phyloP scores from a whole-genome alignment of 1,140 invertebrate genomes.

The Hermetia illucens region DNA sequence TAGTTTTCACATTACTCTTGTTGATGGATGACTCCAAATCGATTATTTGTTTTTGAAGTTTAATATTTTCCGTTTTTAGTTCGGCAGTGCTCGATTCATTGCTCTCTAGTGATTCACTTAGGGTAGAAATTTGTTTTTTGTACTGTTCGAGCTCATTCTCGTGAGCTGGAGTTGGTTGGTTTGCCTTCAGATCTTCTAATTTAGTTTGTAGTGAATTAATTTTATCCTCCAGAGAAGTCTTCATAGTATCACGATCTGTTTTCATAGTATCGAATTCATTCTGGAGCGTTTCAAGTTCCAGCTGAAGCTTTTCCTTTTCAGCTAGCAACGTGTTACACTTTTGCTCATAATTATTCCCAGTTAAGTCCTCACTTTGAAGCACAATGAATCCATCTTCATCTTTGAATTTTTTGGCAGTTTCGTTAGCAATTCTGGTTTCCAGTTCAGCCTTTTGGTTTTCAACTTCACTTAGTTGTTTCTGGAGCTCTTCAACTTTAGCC shows the following conservation, averaged over 20 bases:
- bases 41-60: slow-evolving; percentile 2
- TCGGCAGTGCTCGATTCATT: slow-evolving; percentile 2
- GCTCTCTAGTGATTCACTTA: too few species aligned
- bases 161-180: background rate
- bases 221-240: slow-evolving; percentile 34
- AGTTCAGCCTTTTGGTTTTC: background rate
- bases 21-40: slow-evolving; percentile 4
- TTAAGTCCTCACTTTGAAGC: background rate
- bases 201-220: slow-evolving; percentile 30
- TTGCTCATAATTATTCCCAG: slow-evolving; percentile 15
- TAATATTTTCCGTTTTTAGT: slow-evolving; percentile 4
- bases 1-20: background rate
- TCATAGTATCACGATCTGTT: slow-evolving; percentile 12
- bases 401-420: background rate
- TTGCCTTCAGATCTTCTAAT: slow-evolving; percentile 11
- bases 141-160: background rate
- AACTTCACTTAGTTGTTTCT: background rate
- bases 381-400: background rate
- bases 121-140: background rate
- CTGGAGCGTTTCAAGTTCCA: too few species aligned
- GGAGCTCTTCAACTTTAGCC: background rate
- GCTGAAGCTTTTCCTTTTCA: slow-evolving; percentile 34
- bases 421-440: background rate
- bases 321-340: slow-evolving; percentile 33
- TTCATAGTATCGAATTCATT: too few species aligned